phyloP scores from a whole-genome alignment of 1,140 invertebrate genomes.

The Nasonia longicornis region DNA sequence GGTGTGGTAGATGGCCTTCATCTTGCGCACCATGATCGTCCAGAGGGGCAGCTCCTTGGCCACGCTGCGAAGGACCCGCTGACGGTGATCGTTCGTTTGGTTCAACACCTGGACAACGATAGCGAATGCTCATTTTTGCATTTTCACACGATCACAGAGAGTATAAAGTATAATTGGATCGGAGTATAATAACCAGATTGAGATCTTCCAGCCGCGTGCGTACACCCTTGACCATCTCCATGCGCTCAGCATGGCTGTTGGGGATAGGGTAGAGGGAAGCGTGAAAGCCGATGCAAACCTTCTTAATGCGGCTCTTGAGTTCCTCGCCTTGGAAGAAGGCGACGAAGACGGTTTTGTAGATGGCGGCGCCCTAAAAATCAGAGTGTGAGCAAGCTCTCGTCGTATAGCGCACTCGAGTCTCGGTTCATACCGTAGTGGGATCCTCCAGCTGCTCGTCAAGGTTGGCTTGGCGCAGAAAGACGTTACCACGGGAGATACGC shows the following conservation, averaged over 20 bases:
- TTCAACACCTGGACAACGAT: conserved; percentile 76
- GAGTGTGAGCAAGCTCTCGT: neutral
- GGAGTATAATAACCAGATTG: conserved; percentile 78
- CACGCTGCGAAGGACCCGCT: conserved; percentile 91
- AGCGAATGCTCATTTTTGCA: neutral
- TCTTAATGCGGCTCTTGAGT: conserved; percentile 94
- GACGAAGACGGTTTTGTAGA: conserved; percentile 97
- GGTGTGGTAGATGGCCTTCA: conserved; percentile 93
- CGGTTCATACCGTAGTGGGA: conserved; percentile 80
- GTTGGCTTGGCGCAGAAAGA: conserved; percentile 91
- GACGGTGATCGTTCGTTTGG: conserved; percentile 96
- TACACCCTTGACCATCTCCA: conserved; percentile 95
- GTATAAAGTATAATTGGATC: too few relatives aligned
- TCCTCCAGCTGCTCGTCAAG: conserved; percentile 90
- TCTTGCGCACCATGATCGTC: conserved; percentile 95
- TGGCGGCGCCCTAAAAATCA: conserved; percentile 84
- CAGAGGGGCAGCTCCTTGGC: conserved; percentile 95
- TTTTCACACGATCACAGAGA: neutral
- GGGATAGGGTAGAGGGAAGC: conserved; percentile 97
- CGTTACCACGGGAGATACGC: conserved; percentile 93
- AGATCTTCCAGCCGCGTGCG: conserved; percentile 95
- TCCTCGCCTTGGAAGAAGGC: conserved; percentile 99
- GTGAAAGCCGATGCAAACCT: conserved; percentile 97
- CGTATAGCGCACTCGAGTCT: too few relatives aligned
- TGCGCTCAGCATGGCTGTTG: conserved; percentile 87